Evolutionary conservation across 2,888 invertebrate genomes (phyloP), one percentile per base, ranked within the genome.

Genomic region (Crematogaster levior): DNA sequence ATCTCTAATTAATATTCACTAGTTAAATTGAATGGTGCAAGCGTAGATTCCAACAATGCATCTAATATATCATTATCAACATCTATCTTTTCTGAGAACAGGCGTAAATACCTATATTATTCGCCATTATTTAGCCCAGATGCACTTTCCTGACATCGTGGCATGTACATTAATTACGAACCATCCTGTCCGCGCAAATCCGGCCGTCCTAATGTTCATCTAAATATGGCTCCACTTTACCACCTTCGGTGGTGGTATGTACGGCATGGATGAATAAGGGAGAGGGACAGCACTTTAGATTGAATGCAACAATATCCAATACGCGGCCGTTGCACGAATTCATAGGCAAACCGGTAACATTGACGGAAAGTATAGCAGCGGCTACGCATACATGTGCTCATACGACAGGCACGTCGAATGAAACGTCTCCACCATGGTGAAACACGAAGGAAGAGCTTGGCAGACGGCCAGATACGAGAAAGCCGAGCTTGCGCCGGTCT

Each of bases 401-500:
- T n/a, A 46, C 27, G 37, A 66, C 6, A 37, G 30, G 34, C 56
- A 72, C 56, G 43, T 51, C 60, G 73, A 80, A 80, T 72, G 80
- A 60, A 80, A 66, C 81, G 70, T 82, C 75, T 82, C 82, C 65
- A 58, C 63, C n/a, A n/a, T n/a, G 48, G 68, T 79, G 63, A 70
- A 83, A 63, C 56, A 74, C 40, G 86, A 84, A 70, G 82, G 81
- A 61, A 58, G 80, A 84, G 40, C 73, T 86, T 92, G 92, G 93
- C 92, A 84, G 61, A 58, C 79, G 68, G 91, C 92, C 92, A 92
- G 89, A 85, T 86, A 87, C 83, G 86, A 66, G 63, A 63, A 48
- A 91, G 88, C 85, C 90, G 83, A 88, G 87, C 87, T 86, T 74
- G 74, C 84, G 85, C 48, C 21, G 58, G 84, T 84, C 82, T 58